Percentiles rank a stretch among this genome's conserved stretches.
phyloP scores from a whole-genome alignment of 2,888 invertebrate genomes.

The Smittia sp. region DNA sequence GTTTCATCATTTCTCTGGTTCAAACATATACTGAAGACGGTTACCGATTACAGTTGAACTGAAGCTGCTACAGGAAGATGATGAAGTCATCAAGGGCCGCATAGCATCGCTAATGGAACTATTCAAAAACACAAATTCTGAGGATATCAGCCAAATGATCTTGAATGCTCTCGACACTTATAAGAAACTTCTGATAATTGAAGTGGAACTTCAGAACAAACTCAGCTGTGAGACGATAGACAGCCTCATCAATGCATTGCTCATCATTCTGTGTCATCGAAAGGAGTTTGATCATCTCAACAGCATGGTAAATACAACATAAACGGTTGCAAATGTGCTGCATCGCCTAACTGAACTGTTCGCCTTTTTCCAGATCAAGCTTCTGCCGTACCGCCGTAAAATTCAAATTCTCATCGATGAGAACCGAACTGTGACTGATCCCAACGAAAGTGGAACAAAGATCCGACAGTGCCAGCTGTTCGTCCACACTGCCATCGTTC shows the following conservation, averaged over 20 bases:
- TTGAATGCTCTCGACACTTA: conserved; percentile 29
- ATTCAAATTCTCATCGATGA: background rate
- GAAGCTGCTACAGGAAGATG: background rate
- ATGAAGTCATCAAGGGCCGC: conserved; percentile 6
- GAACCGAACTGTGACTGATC: background rate
- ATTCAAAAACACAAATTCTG: background rate
- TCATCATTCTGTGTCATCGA: conserved; percentile 11
- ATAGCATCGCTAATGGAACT: background rate
- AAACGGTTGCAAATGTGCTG: background rate
- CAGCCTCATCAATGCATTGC: background rate
- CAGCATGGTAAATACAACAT: conserved; percentile 31
- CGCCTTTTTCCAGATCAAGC: conserved; percentile 16
- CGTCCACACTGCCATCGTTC: background rate
- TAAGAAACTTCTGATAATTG: background rate
- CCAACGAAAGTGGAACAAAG: background rate
- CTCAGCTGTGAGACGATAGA: background rate
- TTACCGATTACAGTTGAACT: background rate
- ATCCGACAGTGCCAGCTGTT: background rate
- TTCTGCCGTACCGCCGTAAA: conserved; percentile 17
- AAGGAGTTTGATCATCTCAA: conserved; percentile 21
- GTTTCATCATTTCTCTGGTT: background rate
- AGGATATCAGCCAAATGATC: conserved; percentile 19
- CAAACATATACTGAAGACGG: background rate
- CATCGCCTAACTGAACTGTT: too few relatives aligned
- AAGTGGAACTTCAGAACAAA: conserved; percentile 17